Percentiles rank a stretch among this genome's conserved stretches.
Conservation (phyloP, 2,797 vertebrate genomes). For the Mormyrus hasselquistii region DNA sequence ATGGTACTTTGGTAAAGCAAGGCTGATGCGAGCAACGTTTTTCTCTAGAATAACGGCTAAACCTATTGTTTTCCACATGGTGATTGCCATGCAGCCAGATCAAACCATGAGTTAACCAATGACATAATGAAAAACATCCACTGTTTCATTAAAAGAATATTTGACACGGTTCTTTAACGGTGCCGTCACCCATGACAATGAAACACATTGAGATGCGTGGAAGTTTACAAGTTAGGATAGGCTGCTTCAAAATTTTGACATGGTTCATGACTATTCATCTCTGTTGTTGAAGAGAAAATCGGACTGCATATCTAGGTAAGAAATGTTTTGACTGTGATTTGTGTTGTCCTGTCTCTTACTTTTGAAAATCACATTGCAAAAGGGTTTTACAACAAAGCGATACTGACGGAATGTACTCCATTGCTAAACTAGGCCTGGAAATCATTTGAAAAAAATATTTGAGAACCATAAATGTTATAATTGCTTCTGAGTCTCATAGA, state of each 20-base stretch:
- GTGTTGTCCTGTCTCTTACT: not conserved
- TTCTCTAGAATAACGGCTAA: not conserved
- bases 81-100: not conserved
- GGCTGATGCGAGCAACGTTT: not conserved
- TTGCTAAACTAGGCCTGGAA: not conserved
- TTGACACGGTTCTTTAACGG: not conserved
- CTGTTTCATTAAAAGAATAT: not conserved
- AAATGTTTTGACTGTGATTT: not conserved
- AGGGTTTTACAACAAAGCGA: not conserved
- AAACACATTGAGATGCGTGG: not conserved
- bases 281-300: too few relatives aligned
- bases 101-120: not conserved
- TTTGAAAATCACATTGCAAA: not conserved
- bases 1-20: slow-evolving; percentile 1
- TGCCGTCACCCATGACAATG: not conserved
- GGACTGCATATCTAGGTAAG: not conserved
- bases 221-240: not conserved
- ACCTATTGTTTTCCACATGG: not conserved
- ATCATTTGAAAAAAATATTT: not conserved
- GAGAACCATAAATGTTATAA: not conserved
- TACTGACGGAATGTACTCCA: not conserved
- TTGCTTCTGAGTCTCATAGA: not conserved
- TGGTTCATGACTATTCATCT: not conserved
- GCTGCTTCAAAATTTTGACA: not conserved
- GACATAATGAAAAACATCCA: not conserved